These are phyloP conservation scores for Miltochrista miniata DNA, from an alignment of 2,888 invertebrate genomes.

Conservation along the genomic window DNA sequence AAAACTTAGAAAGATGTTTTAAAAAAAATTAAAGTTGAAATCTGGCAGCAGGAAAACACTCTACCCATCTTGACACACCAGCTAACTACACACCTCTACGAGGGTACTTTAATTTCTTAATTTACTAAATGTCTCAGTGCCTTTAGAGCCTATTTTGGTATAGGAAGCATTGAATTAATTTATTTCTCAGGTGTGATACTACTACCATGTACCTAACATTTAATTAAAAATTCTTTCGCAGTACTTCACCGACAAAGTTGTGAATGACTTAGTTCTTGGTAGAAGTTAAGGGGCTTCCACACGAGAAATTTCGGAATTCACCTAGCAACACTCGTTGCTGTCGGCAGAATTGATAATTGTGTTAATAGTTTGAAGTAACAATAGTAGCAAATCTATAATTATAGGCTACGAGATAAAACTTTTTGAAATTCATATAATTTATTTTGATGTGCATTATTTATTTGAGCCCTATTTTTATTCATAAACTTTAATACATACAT, in stretches of 20 bases:
- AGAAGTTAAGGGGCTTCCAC: neutral
- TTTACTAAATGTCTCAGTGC: too few species aligned
- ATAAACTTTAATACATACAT: too few species aligned
- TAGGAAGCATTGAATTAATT: neutral
- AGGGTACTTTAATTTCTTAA: too few species aligned
- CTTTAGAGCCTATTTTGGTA: too few species aligned
- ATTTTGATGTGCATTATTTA: too few species aligned
- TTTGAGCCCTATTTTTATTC: too few species aligned
- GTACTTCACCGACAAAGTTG: neutral
- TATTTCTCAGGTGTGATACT: neutral
- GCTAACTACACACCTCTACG: too few species aligned
- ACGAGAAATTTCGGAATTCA: neutral
- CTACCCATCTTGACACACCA: too few species aligned
- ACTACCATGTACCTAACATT: neutral
- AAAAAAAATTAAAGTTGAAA: too few species aligned
- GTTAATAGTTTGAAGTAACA: neutral
- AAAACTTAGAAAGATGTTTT: too few species aligned
- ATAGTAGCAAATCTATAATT: neutral
- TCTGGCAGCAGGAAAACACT: too few species aligned
- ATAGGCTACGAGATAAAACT: neutral
- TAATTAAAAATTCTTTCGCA: conserved; percentile 4
- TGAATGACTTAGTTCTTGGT: neutral
- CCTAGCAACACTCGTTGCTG: neutral
- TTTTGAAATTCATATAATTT: too few species aligned
- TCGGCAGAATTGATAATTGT: neutral